These are phyloP conservation scores for Enteromius mattozi DNA, from an alignment of 2,797 vertebrate species.

Conservation along the genomic window DNA sequence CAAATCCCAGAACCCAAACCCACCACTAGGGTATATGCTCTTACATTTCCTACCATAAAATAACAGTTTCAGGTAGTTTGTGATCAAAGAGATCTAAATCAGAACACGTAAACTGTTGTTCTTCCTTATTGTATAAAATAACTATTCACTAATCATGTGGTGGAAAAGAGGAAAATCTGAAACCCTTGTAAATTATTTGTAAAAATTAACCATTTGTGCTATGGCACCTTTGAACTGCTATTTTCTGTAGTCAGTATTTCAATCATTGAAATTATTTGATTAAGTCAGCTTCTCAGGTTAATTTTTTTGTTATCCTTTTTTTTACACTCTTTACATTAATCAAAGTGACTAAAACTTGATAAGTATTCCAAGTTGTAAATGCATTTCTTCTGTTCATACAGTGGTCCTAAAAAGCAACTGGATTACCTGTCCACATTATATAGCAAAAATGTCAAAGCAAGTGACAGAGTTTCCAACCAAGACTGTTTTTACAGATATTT, in stretches of 20 bases:
- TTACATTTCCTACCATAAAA: background rate
- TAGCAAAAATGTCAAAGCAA: background rate
- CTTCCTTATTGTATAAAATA: background rate
- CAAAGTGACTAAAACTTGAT: background rate
- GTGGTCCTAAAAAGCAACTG: background rate
- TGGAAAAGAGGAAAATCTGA: background rate
- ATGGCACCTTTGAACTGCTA: background rate
- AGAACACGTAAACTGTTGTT: background rate
- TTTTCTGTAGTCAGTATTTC: background rate
- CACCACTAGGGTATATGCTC: constrained; percentile 58
- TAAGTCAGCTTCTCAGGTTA: background rate
- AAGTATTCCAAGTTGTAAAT: background rate
- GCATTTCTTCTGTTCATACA: background rate
- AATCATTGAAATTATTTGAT: background rate
- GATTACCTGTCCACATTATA: background rate
- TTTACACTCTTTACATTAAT: background rate
- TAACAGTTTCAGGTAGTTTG: background rate
- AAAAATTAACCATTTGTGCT: background rate
- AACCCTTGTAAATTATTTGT: background rate
- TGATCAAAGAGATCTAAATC: background rate
- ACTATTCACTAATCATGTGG: background rate
- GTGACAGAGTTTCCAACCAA: background rate
- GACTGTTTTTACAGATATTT: background rate
- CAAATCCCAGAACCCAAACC: constrained; percentile 47
- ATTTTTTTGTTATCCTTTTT: background rate